Base-by-base conservation (phyloP, 2,797 vertebrate species). In the Malacoraja senta region DNA sequence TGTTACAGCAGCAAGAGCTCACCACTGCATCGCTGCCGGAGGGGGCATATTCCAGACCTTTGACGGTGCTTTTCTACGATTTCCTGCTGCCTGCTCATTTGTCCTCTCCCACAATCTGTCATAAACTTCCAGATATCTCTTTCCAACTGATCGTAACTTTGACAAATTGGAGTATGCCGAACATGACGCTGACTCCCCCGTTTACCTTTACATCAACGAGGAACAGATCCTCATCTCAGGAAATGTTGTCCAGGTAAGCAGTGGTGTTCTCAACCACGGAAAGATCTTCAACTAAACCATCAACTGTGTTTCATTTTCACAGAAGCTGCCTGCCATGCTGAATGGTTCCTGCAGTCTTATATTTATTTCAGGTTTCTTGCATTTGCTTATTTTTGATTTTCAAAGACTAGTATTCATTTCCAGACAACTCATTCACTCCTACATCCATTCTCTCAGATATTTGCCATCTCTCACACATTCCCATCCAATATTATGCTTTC, bases 81-180 rank as follows among this genome's bases (percentile, higher is more conserved):
- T 99, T 94, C 98, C 98, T 0, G 98, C 99, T 95, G 99, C 99
- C 94, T 99, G 99, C 9, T 99, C 99, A 93, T 99, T 99, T 0
- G 98, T 99, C 93, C 95, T 99, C 76, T 99, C 98, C 98, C 94
- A 99, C 99, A n/a, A 99, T 99, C 96, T 99, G 99, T 95, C 98
- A 98, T 95, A 99, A 99, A 94, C 97, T 99, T 94, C 98, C 98
- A 0, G 98, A 99, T 95, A 97, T 99, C 95, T 99, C 98, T 94
- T 99, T 99, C 96, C 99, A 99, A 96, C 98, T 99, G 94, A 99
- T 99, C 94, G 98, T 99, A 94, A 99, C 96, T 99, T 99, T 0
- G 98, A 99, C 94, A 99, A 99, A 94, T 99, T 99, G 98, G 98
- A 99, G 98, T 93, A 97, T 97, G 0, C 99, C 99, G 93, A 99